Conservation (phyloP, 1,140 invertebrate species). For the Drosophila repleta region DNA sequence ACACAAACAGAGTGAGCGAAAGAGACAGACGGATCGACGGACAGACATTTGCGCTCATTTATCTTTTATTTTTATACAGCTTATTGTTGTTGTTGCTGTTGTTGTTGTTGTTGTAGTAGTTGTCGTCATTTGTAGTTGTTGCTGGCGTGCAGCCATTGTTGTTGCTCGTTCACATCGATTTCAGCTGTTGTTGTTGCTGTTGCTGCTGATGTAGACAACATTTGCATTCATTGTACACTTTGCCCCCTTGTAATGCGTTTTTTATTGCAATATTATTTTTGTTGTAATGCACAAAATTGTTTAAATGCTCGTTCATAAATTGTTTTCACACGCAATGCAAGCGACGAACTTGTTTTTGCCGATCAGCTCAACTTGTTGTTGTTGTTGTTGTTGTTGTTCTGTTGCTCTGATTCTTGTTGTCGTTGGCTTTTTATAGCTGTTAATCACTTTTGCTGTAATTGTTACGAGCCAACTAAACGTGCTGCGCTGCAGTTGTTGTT, state of each 20-base stretch:
- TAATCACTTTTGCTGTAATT: slow-evolving; percentile 72
- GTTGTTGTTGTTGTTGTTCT: slow-evolving; percentile 24
- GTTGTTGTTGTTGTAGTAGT: slow-evolving; percentile 39
- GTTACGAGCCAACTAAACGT: slow-evolving; percentile 67
- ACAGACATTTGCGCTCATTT: slow-evolving; percentile 69
- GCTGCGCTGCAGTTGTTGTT: slow-evolving; percentile 14
- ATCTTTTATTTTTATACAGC: slow-evolving; percentile 73
- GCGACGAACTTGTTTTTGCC: slow-evolving; percentile 44
- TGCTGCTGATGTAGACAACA: slow-evolving; percentile 49
- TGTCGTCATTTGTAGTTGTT: slow-evolving; percentile 33
- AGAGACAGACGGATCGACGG: slow-evolving; percentile 23
- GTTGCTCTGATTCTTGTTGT: slow-evolving; percentile 36
- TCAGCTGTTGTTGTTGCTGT: slow-evolving; percentile 19
- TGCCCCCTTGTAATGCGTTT: slow-evolving; percentile 62
- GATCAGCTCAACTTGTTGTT: slow-evolving; percentile 27
- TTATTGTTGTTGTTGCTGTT: slow-evolving; percentile 46
- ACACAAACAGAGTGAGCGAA: slow-evolving; percentile 21
- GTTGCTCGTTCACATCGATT: slow-evolving; percentile 46
- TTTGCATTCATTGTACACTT: slow-evolving; percentile 76
- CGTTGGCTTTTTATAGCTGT: slow-evolving; percentile 41
- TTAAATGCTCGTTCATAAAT: slow-evolving; percentile 59
- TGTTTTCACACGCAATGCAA: slow-evolving; percentile 61
- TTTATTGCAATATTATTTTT: slow-evolving; percentile 45
- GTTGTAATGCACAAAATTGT: slow-evolving; percentile 31
- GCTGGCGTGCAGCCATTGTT: slow-evolving; percentile 43